phyloP scores from a whole-genome alignment of 2,113 vertebrate species.

The Eublepharis macularius region DNA sequence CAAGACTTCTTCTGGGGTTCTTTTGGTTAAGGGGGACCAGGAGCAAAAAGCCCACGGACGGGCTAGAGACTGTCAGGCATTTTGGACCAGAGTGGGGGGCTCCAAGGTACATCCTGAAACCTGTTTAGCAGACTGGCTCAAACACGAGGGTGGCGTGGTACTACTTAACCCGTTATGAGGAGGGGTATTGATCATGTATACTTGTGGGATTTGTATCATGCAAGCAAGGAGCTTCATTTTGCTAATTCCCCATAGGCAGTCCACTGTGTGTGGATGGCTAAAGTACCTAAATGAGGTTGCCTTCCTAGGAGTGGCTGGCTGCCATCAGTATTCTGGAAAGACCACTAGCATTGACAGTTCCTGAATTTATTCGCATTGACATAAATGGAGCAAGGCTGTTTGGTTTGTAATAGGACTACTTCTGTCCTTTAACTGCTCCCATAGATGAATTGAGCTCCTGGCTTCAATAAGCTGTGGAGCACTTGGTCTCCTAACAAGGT shows the following conservation, averaged over 20 bases:
- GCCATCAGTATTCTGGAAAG: fast-evolving
- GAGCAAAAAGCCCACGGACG: neutral
- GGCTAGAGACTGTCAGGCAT: neutral
- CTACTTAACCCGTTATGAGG: slow-evolving; percentile 34
- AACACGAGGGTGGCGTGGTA: neutral
- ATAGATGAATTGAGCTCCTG: neutral
- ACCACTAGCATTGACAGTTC: neutral
- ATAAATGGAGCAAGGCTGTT: neutral
- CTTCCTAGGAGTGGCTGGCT: neutral
- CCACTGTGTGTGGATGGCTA: slow-evolving; percentile 1
- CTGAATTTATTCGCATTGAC: neutral
- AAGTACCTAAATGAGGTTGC: slow-evolving; percentile 24
- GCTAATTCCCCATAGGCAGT: neutral
- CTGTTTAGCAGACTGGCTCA: neutral
- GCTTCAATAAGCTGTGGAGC: neutral
- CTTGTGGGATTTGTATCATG: slow-evolving; percentile 21
- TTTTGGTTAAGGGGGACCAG: neutral
- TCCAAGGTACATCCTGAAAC: slow-evolving; percentile 1
- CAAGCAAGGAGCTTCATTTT: slow-evolving; percentile 27
- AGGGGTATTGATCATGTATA: neutral
- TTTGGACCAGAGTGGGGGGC: neutral
- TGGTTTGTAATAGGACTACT: neutral
- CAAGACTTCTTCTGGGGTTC: neutral
- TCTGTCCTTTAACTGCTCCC: neutral
- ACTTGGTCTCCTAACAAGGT: neutral